These are phyloP conservation scores for Laterallus jamaicensis DNA, from an alignment of 2,113 vertebrate genomes.

Conservation along the genomic window DNA sequence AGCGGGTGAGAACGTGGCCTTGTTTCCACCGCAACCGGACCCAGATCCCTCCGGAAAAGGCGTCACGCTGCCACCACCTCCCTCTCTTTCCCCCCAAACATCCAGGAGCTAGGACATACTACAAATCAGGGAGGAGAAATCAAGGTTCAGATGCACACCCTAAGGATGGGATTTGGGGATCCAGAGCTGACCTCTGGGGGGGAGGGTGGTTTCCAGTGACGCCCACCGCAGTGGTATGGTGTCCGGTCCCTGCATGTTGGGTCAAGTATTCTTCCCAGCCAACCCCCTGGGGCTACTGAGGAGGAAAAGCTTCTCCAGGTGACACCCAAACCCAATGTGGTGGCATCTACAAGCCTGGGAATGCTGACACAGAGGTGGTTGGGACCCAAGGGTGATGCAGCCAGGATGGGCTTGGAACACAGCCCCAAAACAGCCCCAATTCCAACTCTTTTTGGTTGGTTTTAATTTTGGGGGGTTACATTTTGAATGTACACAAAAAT, in stretches of 20 bases:
- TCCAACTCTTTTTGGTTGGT: neutral
- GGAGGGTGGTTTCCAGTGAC: neutral
- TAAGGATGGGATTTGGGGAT: neutral
- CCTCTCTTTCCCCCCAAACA: neutral
- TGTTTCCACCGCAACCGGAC: neutral
- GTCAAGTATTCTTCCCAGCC: neutral
- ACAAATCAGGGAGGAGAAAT: fast-evolving
- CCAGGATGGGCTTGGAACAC: fast-evolving
- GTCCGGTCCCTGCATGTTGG: fast-evolving
- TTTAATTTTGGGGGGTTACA: neutral
- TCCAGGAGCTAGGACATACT: fast-evolving
- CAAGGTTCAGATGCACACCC: fast-evolving
- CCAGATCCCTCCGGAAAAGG: neutral
- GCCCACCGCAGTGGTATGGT: fast-evolving
- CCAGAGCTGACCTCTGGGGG: fast-evolving
- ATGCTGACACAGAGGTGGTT: fast-evolving
- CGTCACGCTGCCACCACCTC: neutral
- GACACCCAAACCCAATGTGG: neutral
- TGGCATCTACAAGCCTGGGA: neutral
- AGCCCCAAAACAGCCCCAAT: fast-evolving
- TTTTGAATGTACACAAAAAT: neutral
- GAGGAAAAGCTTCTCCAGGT: neutral
- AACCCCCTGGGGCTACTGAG: fast-evolving
- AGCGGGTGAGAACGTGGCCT: fast-evolving
- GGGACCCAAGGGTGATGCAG: neutral